phyloP scores from a whole-genome alignment of 2,797 vertebrate genomes.

The Megaceryle alcyon region DNA sequence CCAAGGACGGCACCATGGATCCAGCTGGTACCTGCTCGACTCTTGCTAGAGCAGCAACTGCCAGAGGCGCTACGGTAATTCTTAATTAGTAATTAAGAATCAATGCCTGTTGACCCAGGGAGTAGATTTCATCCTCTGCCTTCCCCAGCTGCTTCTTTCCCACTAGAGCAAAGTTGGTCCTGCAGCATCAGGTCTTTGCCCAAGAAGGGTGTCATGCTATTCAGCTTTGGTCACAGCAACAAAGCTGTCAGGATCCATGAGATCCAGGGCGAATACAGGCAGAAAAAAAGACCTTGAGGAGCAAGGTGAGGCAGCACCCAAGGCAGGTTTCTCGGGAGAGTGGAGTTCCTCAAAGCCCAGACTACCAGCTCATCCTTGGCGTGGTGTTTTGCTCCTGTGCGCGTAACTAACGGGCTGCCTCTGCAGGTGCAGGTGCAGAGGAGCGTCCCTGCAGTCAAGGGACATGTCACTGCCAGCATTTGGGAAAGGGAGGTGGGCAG shows the following conservation, averaged over 20 bases:
- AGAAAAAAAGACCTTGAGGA: not conserved
- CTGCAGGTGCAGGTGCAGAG: not conserved
- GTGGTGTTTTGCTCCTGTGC: not conserved
- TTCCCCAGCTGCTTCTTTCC: not conserved
- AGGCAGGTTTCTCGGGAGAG: not conserved
- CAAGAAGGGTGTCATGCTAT: not conserved
- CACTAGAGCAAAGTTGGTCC: not conserved
- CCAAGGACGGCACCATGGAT: slow-evolving; percentile 96
- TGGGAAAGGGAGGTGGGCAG: not conserved
- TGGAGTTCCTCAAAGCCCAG: not conserved
- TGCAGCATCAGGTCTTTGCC: not conserved
- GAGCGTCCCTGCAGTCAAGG: not conserved
- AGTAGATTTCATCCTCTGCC: not conserved
- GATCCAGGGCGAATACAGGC: fast-evolving
- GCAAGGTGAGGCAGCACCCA: not conserved
- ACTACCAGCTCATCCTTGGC: not conserved
- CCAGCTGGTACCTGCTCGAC: slow-evolving; percentile 93
- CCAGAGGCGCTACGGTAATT: slow-evolving; percentile 88
- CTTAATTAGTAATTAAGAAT: not conserved
- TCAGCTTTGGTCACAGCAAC: not conserved
- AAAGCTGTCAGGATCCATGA: not conserved
- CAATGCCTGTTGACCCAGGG: not conserved
- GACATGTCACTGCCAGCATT: not conserved
- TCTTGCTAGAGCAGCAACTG: slow-evolving; percentile 86
- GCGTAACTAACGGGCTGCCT: not conserved